phyloP scores from a whole-genome alignment of 2,797 vertebrate species.

The Hoplostethus mediterraneus region DNA sequence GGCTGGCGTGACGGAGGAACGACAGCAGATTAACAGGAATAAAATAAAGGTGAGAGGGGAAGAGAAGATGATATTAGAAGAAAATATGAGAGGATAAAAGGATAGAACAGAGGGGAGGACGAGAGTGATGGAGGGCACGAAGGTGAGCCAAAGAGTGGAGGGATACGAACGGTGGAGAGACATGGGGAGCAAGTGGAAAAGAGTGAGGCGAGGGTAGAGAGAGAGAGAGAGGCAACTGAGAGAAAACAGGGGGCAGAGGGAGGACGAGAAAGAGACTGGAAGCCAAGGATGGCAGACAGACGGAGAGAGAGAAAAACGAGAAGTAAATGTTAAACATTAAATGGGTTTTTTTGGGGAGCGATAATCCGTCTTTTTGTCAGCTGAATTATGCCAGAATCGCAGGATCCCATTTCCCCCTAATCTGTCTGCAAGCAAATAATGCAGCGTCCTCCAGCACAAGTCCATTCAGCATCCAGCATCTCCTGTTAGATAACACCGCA shows the following conservation, averaged over 20 bases:
- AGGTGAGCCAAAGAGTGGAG: conserved; percentile 1
- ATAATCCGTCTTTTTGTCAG: conserved; percentile 67
- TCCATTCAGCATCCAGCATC: conserved; percentile 40
- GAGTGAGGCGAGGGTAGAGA: background rate
- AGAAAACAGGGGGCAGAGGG: background rate
- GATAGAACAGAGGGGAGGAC: conserved; percentile 22
- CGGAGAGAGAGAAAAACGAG: background rate
- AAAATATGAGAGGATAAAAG: conserved; percentile 43
- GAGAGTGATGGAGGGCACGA: background rate
- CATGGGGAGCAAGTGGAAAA: background rate
- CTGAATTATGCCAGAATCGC: conserved; percentile 60
- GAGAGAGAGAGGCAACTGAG: background rate
- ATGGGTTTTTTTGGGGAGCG: conserved; percentile 36
- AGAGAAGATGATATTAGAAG: conserved; percentile 22
- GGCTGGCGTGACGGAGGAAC: conserved; percentile 20
- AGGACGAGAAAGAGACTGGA: background rate
- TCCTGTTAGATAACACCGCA: conserved; percentile 53
- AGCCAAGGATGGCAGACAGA: conserved; percentile 5
- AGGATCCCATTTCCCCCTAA: conserved; percentile 60
- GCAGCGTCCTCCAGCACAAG: conserved; percentile 50
- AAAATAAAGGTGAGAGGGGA: conserved; percentile 15
- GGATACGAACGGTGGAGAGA: background rate
- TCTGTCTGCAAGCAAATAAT: conserved; percentile 63
- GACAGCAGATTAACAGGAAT: conserved; percentile 47
- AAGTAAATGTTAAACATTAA: conserved; percentile 44